phyloP scores from a whole-genome alignment of 2,888 invertebrate species.

The Lycophotia porphyrea region DNA sequence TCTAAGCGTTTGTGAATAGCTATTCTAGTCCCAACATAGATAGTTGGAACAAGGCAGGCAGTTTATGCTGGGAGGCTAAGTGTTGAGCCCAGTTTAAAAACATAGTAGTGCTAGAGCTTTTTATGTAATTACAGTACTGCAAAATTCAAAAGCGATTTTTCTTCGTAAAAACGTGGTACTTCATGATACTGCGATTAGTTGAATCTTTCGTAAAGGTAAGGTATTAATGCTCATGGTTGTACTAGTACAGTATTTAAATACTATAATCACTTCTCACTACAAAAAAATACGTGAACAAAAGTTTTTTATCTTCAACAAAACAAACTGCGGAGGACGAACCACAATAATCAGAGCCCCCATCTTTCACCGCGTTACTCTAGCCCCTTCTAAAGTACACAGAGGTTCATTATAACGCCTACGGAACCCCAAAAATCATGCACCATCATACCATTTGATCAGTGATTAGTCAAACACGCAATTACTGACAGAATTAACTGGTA shows the following conservation, averaged over 20 bases:
- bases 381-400: constrained; percentile 40
- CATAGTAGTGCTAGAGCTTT: too few species aligned
- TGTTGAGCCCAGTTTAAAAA: too few species aligned
- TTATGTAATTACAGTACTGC: too few species aligned
- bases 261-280: background rate
- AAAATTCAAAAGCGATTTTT: too few species aligned
- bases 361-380: constrained; percentile 47
- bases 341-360: constrained; percentile 10
- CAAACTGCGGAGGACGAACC: constrained; percentile 9
- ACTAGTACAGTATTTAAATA: background rate
- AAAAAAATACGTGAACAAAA: background rate
- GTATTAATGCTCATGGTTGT: background rate
- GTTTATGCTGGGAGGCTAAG: too few species aligned
- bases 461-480: constrained; percentile 56
- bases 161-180: too few species aligned
- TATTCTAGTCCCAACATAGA: too few species aligned
- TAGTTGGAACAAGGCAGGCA: too few species aligned
- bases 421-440: constrained; percentile 53
- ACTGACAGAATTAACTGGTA: constrained; percentile 42
- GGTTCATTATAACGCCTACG: constrained; percentile 45
- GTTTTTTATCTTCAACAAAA: background rate
- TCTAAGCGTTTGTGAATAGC: too few species aligned
- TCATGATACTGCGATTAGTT: too few species aligned
- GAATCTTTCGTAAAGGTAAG: background rate
- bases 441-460: constrained; percentile 60